Evolutionary conservation across 2,797 vertebrate species (phyloP), one percentile per base, ranked within the genome.

Genomic region (Ciconia nigra): DNA sequence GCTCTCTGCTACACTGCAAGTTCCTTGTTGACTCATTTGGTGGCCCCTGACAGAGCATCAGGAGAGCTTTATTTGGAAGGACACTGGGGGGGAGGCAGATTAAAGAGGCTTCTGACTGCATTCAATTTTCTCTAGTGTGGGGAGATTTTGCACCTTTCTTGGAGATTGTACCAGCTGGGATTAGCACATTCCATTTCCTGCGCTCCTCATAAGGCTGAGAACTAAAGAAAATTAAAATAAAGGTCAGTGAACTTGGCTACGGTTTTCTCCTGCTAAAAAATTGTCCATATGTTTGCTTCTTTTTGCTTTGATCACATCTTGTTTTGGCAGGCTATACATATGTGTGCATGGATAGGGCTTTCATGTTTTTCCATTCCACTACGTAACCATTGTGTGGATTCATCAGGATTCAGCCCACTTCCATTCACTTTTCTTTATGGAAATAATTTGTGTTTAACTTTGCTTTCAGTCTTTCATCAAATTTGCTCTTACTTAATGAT

Each of bases 201-300:
- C 79, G 42, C 70, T 97, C 57, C 66, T 97, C 41, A 86, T 79
- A 96, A 96, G 70, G 47, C 88, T 96, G 84, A 95, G 94, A 97
- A 96, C 85, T 78, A 95, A 97, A 95, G 93, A 98, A 97, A 98
- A 97, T 94, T 96, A 97, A 96, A 98, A 97, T 94, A 96, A 97
- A 98, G 92, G 89, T 90, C 91, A 93, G 73, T 91, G 90, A 94
- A 83, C 95, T 97, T 96, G 82, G 88, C 73, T 94, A 93, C 2
- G 16, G 84, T 97, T 93, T 94, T 96, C 87, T 83, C 15, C 85
- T 62, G 83, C 87, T 93, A 87, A 92, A 92, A 97, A 94, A 84
- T 87, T 87, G 85, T 91, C 93, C 91, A 80, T 96, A 91, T 91
- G 92, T 94, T 97, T 93, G 52, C 82, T 93, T 95, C 80, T 80